phyloP scores from a whole-genome alignment of 2,888 invertebrate species.

The Hydraecia micacea region DNA sequence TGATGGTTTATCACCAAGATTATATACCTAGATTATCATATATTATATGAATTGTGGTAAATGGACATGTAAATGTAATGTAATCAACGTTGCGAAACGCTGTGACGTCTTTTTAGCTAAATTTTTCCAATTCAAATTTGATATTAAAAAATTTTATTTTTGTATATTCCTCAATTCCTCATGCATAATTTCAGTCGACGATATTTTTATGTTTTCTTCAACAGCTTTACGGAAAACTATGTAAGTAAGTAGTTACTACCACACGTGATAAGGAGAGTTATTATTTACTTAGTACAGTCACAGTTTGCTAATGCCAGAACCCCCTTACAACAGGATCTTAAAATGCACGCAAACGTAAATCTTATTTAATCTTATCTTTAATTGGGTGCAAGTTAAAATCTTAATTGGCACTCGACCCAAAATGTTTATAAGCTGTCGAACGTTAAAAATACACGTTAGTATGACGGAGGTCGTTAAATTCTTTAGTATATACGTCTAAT shows the following conservation, averaged over 20 bases:
- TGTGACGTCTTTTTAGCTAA: constrained; percentile 4
- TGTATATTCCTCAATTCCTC: constrained; percentile 7
- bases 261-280: constrained; percentile 18
- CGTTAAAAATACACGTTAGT: constrained; percentile 43
- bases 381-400: constrained; percentile 47
- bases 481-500: constrained; percentile 31
- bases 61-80: not conserved
- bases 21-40: not conserved
- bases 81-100: constrained; percentile 27
- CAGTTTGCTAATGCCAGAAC: constrained; percentile 13
- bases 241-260: not conserved
- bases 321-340: constrained; percentile 17
- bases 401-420: constrained; percentile 49
- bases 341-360: constrained; percentile 41
- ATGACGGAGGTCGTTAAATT: constrained; percentile 39
- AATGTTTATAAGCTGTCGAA: constrained; percentile 51
- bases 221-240: constrained; percentile 11
- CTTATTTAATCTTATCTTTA: constrained; percentile 45
- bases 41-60: constrained; percentile 22
- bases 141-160: not conserved
- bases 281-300: not conserved
- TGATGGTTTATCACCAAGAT: constrained; percentile 34
- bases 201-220: constrained; percentile 9
- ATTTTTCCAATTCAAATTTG: not conserved
- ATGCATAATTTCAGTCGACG: not conserved